These are phyloP conservation scores for Dufourea novaeangliae DNA, from an alignment of 1,140 invertebrate genomes.

Conservation along the genomic window DNA sequence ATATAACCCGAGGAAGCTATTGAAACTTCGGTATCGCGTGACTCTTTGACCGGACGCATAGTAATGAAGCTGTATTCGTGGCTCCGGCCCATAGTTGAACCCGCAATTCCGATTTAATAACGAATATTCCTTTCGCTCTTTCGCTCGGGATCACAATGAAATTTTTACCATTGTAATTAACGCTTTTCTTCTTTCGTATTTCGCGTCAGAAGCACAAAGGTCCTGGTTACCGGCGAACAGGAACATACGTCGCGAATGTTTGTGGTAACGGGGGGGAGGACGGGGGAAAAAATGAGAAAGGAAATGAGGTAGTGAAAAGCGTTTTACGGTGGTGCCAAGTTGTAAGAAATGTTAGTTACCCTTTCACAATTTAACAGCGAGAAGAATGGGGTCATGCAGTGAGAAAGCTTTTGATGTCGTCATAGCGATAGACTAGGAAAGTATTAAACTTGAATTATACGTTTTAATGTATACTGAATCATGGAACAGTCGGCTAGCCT, in stretches of 20 bases:
- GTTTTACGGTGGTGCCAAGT: constrained; percentile 43
- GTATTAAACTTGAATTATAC: too few species aligned
- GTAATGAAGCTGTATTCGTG: constrained; percentile 7
- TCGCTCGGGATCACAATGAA: constrained; percentile 13
- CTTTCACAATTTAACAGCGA: constrained; percentile 11
- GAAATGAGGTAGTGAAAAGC: background rate
- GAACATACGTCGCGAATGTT: constrained; percentile 13
- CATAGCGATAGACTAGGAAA: background rate
- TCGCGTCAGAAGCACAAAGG: constrained; percentile 43
- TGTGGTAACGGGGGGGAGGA: background rate
- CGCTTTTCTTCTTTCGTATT: constrained; percentile 30
- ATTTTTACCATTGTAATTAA: constrained; percentile 44
- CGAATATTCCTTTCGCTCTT: constrained; percentile 19
- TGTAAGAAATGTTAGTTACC: constrained; percentile 26
- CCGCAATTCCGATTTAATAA: constrained; percentile 19
- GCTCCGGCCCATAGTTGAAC: background rate
- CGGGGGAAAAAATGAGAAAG: background rate
- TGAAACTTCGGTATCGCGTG: background rate
- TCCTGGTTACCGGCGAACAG: constrained; percentile 16
- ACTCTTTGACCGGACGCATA: background rate
- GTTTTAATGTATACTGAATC: too few species aligned
- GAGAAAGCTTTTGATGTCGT: background rate
- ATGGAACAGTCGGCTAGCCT: too few species aligned
- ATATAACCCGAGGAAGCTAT: background rate
- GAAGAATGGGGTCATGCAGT: background rate